Evolutionary conservation across 2,797 vertebrate species (phyloP).

Genomic region (Masticophis lateralis): DNA sequence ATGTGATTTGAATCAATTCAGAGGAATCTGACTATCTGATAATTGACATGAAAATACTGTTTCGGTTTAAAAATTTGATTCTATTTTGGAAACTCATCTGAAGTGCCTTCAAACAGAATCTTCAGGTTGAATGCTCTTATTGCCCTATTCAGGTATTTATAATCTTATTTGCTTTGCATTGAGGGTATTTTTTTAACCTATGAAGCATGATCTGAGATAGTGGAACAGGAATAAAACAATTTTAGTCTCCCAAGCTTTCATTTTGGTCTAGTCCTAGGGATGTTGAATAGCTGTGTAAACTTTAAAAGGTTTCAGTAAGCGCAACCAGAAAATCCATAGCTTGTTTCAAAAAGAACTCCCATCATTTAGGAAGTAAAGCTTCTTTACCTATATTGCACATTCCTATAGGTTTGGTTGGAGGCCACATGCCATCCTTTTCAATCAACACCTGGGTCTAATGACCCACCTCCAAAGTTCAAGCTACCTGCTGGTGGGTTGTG

Average conservation of each 20-base stretch:
- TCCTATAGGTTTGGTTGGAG: background rate
- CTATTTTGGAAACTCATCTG: background rate
- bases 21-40: background rate
- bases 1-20: background rate
- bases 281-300: background rate
- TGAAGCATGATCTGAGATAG: background rate
- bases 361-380: background rate
- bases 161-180: background rate
- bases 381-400: background rate
- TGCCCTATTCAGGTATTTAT: background rate
- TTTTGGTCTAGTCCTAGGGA: background rate
- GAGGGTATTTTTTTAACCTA: background rate
- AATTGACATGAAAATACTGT: background rate
- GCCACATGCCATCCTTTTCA: slow-evolving; percentile 14
- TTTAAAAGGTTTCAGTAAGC: background rate
- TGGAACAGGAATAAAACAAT: background rate
- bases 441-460: slow-evolving; percentile 22
- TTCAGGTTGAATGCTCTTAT: background rate
- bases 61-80: background rate
- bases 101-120: background rate
- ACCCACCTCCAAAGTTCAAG: slow-evolving; percentile 26
- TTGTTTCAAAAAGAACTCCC: background rate
- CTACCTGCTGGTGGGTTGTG: slow-evolving; percentile 30
- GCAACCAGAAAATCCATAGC: background rate
- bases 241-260: background rate